Percentiles rank a stretch among this genome's conserved stretches.
Conservation (phyloP, 2,797 vertebrate species). For the Alosa sapidissima region DNA sequence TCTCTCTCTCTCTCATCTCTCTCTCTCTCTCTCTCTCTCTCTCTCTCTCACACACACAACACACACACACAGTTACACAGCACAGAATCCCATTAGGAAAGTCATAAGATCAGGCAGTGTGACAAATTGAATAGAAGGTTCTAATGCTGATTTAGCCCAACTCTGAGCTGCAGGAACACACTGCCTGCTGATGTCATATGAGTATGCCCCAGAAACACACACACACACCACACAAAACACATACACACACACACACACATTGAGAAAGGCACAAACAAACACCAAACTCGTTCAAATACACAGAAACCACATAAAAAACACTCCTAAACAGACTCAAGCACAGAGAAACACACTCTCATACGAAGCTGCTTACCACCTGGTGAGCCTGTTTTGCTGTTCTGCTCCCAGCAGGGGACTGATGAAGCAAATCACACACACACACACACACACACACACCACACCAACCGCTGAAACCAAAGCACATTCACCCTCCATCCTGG, state of each 20-base stretch:
- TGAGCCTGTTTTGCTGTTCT: background rate
- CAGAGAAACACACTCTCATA: background rate
- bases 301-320: background rate
- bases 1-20: background rate
- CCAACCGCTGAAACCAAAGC: conserved; percentile 2
- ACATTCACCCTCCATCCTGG: background rate
- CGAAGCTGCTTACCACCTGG: background rate
- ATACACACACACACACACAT: conserved; percentile 22
- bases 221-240: conserved; percentile 25
- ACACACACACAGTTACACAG: background rate
- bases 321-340: background rate
- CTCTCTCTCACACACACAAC: conserved; percentile 1
- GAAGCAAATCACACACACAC: conserved; percentile 50
- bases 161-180: background rate
- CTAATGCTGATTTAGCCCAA: too few species aligned
- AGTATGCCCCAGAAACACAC: background rate
- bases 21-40: background rate
- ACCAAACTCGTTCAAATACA: background rate
- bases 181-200: background rate
- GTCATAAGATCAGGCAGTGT: too few species aligned
- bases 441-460: conserved; percentile 51
- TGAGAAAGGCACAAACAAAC: background rate
- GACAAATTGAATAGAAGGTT: too few species aligned
- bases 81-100: too few species aligned
- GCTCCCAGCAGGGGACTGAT: background rate